phyloP scores from a whole-genome alignment of 1,140 invertebrate species.

The Drosophila willistoni region DNA sequence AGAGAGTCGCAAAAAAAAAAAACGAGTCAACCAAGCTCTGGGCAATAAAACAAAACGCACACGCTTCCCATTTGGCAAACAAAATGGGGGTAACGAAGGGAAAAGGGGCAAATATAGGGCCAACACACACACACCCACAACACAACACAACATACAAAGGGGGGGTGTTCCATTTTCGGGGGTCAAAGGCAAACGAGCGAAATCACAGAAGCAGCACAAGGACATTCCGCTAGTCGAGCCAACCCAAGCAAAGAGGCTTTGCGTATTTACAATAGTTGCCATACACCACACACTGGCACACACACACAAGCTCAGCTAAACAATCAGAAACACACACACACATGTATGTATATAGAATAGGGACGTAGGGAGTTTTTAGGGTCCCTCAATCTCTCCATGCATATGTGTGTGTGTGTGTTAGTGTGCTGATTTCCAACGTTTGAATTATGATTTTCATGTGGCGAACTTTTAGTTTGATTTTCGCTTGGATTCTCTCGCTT shows the following conservation, averaged over 20 bases:
- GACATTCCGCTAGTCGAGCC: slow-evolving; percentile 60
- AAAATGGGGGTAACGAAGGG: too few relatives aligned
- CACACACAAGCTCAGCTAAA: slow-evolving; percentile 35
- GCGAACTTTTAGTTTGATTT: slow-evolving; percentile 78
- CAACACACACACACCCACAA: neutral
- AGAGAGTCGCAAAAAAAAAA: slow-evolving; percentile 2
- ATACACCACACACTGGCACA: slow-evolving; percentile 61
- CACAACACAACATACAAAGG: neutral
- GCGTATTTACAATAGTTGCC: slow-evolving; percentile 78
- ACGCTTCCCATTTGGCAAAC: slow-evolving; percentile 43
- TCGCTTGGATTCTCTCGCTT: slow-evolving; percentile 70
- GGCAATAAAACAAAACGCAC: slow-evolving; percentile 80
- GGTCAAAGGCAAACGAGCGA: slow-evolving; percentile 62
- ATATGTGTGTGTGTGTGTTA: slow-evolving; percentile 12
- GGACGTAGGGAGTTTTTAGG: neutral
- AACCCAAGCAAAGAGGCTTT: slow-evolving; percentile 67
- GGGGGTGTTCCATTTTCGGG: slow-evolving; percentile 36
- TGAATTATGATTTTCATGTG: slow-evolving; percentile 80
- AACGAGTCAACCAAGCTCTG: slow-evolving; percentile 42
- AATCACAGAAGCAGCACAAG: slow-evolving; percentile 80
- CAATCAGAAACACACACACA: slow-evolving; percentile 51
- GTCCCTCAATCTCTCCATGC: slow-evolving; percentile 36
- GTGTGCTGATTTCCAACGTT: slow-evolving; percentile 74
- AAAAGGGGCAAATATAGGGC: neutral
- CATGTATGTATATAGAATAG: slow-evolving; percentile 21